Base-by-base conservation (phyloP, 2,113 vertebrate genomes). In the Paramisgurnus dabryanus region DNA sequence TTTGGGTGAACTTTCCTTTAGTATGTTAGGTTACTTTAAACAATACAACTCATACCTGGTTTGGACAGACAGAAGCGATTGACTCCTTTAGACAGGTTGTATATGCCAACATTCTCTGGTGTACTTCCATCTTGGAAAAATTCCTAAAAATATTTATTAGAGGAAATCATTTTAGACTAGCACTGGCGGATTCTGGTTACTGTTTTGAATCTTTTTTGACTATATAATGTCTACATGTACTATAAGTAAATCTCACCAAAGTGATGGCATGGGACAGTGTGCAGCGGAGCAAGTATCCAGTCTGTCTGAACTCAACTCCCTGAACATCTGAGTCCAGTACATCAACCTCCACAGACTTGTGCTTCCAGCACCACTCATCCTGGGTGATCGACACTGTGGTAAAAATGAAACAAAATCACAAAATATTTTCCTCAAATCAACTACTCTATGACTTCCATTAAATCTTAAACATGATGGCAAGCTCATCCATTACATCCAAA, bases 291-390 rank as follows among this genome's bases (percentile, higher is more conserved):
- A 99, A 98, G 85, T 98, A 99, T 79, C 98, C 98, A 0, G 97
- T 99, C 89, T 99, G 98, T 85, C 95, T 91, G 84, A 99, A 97
- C 90, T 98, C 98, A 34, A 97, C 81, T 0, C 94, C 94, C 0
- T 92, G 86, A 60, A 95, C 89, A 0, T 97, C 95, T 0, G 95
- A 93, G 40, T 98, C 96, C 88, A 94, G 84, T 58, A 98, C 95
- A 74, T 99, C 98, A 86, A 98, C 82, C 86, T 98, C 98, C 87
- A 97, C 87, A 0, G 95, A 96, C 85, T 98, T 98, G 64, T 98
- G 96, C 80, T 94, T 98, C 98, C 98, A 99, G 89, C 98, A 99
- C 98, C 98, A 99, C 82, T 99, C 97, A 77, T 99, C 98, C 2
- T 96, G 96, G 76, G 93, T 87, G 82, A 99, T 97, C 81, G 95